Conservation (phyloP, 2,888 invertebrate genomes). For the Acrobasis repandana region DNA sequence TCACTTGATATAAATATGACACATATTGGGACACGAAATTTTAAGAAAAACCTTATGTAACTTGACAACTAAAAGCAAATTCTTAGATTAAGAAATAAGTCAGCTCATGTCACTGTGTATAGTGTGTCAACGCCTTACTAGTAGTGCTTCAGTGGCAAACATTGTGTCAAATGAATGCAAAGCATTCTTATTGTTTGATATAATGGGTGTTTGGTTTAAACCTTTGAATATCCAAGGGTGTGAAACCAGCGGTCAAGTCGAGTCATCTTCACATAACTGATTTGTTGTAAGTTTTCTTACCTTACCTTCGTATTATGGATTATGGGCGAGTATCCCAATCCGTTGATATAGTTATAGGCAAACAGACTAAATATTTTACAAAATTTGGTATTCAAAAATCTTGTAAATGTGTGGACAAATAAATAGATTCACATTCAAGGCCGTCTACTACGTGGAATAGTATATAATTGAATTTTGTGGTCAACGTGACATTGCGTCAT, state of each 20-base stretch:
- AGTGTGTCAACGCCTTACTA: conserved; percentile 10
- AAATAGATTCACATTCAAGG: neutral
- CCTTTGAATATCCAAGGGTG: no score
- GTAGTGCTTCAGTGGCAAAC: conserved; percentile 2
- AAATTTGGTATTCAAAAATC: no score
- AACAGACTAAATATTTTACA: no score
- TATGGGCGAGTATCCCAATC: no score
- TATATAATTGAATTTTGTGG: neutral
- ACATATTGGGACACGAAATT: conserved; percentile 4
- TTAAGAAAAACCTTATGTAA: conserved; percentile 11
- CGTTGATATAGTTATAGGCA: no score
- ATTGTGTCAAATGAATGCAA: conserved; percentile 17
- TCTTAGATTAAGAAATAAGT: conserved; percentile 13
- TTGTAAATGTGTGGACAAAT: neutral
- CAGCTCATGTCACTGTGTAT: neutral
- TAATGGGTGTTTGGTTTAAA: neutral
- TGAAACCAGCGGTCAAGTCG: no score
- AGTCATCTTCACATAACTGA: no score
- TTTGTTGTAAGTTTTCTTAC: no score
- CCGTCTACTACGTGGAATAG: neutral
- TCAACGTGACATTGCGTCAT: conserved; percentile 16
- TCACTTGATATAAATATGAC: neutral
- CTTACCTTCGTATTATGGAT: no score
- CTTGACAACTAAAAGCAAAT: conserved; percentile 10
- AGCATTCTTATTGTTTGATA: conserved; percentile 6